These are phyloP conservation scores for Staurois parvus DNA, from an alignment of 2,797 vertebrate genomes.

Conservation along the genomic window DNA sequence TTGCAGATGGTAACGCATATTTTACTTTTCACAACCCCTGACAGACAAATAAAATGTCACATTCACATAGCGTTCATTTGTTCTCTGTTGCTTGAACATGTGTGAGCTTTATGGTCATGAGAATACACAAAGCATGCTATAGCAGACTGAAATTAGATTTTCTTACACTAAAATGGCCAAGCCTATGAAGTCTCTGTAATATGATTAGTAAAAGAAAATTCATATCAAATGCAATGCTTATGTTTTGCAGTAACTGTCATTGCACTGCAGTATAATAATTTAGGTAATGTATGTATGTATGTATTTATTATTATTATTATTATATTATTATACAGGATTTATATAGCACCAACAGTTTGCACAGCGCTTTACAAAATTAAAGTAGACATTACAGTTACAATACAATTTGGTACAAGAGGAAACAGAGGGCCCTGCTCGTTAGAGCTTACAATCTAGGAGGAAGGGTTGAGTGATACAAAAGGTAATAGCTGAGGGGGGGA, in stretches of 20 bases:
- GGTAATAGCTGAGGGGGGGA: too few relatives aligned
- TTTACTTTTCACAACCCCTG: slow-evolving; percentile 1
- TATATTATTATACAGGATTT: too few relatives aligned
- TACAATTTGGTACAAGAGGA: too few relatives aligned
- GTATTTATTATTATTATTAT: too few relatives aligned
- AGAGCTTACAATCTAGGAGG: too few relatives aligned
- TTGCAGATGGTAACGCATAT: slow-evolving; percentile 46
- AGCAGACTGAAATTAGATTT: neutral
- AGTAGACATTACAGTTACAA: too few relatives aligned
- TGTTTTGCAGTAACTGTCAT: neutral
- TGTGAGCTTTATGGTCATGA: neutral
- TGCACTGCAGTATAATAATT: too few relatives aligned
- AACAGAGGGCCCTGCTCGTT: too few relatives aligned
- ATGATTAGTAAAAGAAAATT: neutral
- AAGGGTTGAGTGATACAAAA: too few relatives aligned
- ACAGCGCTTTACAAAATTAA: too few relatives aligned
- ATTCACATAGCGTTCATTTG: slow-evolving; percentile 18
- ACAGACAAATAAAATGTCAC: slow-evolving; percentile 36
- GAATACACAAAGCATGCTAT: neutral
- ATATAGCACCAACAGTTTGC: too few relatives aligned
- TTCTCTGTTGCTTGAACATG: slow-evolving; percentile 3
- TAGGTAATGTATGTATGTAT: too few relatives aligned
- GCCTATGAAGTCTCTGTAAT: neutral
- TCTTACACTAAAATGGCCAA: neutral
- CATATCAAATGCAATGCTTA: neutral